Evolutionary conservation across 2,113 vertebrate species (phyloP).

Genomic region (Muscicapa adusta): DNA sequence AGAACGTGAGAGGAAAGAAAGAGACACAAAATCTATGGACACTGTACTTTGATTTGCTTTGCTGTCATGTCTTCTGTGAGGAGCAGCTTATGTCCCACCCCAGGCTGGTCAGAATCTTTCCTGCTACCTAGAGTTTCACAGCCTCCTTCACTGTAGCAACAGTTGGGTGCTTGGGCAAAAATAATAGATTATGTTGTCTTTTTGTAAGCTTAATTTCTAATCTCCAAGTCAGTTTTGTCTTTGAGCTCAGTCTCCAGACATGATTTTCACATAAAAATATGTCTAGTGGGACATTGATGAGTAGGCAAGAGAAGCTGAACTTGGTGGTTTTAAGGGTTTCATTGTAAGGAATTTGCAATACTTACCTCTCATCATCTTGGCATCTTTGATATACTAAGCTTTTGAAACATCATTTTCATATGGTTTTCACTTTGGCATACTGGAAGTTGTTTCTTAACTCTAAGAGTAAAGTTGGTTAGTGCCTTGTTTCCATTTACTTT

Average conservation of each 20-base stretch:
- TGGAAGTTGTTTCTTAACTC: background rate
- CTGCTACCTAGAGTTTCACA: background rate
- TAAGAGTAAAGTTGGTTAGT: background rate
- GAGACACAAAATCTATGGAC: background rate
- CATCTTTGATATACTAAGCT: background rate
- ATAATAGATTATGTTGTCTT: fast-evolving
- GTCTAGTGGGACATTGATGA: background rate
- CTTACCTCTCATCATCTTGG: background rate
- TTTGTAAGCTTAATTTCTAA: background rate
- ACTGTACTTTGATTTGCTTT: background rate
- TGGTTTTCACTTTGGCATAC: background rate
- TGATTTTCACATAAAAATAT: background rate
- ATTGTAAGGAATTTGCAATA: background rate
- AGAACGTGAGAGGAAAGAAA: background rate
- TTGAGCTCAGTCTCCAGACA: background rate
- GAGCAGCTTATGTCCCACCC: background rate
- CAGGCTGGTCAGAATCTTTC: background rate
- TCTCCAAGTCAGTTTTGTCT: background rate
- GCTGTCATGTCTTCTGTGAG: fast-evolving
- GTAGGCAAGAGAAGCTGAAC: background rate
- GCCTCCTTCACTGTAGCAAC: background rate
- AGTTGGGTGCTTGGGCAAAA: background rate
- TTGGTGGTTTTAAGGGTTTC: background rate
- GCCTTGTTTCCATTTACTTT: background rate
- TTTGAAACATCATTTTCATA: background rate